Base-by-base conservation (phyloP, 1,140 invertebrate genomes). In the Panagrolaimus sp. region DNA sequence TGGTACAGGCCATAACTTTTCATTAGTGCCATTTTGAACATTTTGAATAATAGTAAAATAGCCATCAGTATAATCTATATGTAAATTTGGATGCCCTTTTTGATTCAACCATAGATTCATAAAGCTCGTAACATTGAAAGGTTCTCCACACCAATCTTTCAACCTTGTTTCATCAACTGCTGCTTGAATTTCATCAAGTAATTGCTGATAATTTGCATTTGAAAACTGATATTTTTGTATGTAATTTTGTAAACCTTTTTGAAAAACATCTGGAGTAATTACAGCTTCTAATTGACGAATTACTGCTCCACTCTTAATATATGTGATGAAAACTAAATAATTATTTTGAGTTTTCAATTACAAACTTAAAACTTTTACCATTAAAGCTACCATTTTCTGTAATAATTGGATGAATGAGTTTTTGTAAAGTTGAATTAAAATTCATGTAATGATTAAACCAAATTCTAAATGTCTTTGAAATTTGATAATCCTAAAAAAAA, bases 81-180 rank as follows among this genome's bases (percentile, higher is more conserved):
- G 2, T 38, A 38, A 38, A 38, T 7, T 38, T 38, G 31, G 31
- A 38, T 38, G 31, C 31, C 31, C 31, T 38, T 38, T 2, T 38
- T 63, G 62, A 16, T 16, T 63, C 7, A 43, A 23, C 62, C 62
- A 63, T 0, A 27, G 62, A 16, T 42, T 31, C 62, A 63, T 63
- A 11, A 63, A 43, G 14, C 38, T 27, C 0, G 62, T 5, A 13
- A 63, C 42, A 63, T 63, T 63, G 0, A 63, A 42, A 31, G 31
- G 9, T 31, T 43, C 27, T 11, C 62, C 62, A 8, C 62, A 38
- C 62, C 62, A 63, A 38, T 63, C 42, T 31, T 16, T 63, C 9
- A 63, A 8, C 11, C 20, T 16, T 11, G 20, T 27, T 8, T 42
- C 16, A n/a, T 63, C 16, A 13, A 16, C 16, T 1, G 62, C 51